Base-by-base conservation (phyloP, 2,797 vertebrate species). In the Chelon auratus region DNA sequence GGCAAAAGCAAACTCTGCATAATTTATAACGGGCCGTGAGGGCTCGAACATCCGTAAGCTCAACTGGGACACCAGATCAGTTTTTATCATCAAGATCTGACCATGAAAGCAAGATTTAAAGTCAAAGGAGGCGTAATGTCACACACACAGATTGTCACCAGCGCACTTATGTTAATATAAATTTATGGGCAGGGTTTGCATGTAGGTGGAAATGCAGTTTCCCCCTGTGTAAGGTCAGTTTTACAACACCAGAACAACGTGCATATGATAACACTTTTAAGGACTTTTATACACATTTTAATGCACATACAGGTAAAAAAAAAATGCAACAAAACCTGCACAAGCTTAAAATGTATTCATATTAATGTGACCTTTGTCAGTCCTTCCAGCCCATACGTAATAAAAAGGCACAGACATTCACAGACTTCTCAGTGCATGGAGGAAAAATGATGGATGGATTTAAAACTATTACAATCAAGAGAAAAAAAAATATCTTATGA, bases 11-110 rank as follows among this genome's bases (percentile, higher is more conserved):
- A 48, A 53, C 22, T n/a, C 55, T 22, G 66, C 43, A 47, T 77
- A 53, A 70, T 57, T 82, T 43, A 22, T 54, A 68, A 12, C 56
- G n/a, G 13, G 63, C 42, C 69, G 39, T 43, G 72, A 66, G 72
- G 72, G 24, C 24, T 39, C 2, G 3, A 3, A 36, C 1, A 40
- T 70, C 55, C 33, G 40, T 59, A 20, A 68, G 30, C 57, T 43
- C 12, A 6, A 20, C 45, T 64, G 33, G 26, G 56, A 72, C 45
- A 14, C 36, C 3, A 4, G 50, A 43, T 51, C 36, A 39, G 1
- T n/a, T 42, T 36, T 17, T 43, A 43, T 62, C 24, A 59, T 58
- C 45, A 42, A 50, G 14, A 9, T 18, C 5, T 2, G 3, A 17
- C 47, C n/a, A 53, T 5, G 7, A 63, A 52, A 14, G n/a, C 3